Base-by-base conservation (phyloP, 2,888 invertebrate genomes). In the Limnephilus rhombicus region DNA sequence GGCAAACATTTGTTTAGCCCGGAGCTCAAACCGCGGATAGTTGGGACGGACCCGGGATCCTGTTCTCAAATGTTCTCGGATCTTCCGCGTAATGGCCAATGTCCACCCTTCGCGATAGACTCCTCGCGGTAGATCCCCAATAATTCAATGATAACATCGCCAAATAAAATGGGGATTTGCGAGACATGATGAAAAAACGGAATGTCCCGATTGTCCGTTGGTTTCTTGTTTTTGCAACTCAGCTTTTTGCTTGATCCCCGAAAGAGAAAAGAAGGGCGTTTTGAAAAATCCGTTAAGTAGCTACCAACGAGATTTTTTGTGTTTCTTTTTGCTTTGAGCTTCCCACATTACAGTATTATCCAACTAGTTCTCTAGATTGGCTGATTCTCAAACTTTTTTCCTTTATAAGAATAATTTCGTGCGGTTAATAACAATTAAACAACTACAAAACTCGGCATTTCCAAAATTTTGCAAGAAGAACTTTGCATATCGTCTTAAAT, bases 111-210 rank as follows among this genome's bases (percentile, higher is more conserved):
- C 34, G 85, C 53, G 15, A 24, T 83, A 53, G 85, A 90, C 90
- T 82, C 86, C 45, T 68, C 9, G 24, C 83, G 37, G 80, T 68
- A 89, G 89, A 92, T 92, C 92, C 91, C 91, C 92, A 91, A 92
- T 93, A 93, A 92, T 92, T 93, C 93, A 93, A 93, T 93, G 93
- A 93, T 93, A 93, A 93, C 91, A 93, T 93, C 93, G 83, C 87
- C 92, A 90, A 92, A 92, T 93, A 91, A 93, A 92, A 86, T n/a
- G 92, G 91, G 91, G 93, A 93, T 92, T 93, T 92, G 68, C 90
- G 13, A 34, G 92, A 68, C 53, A 88, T 34, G 88, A 49, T 68
- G 81, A 83, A 93, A 91, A 93, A 90, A 80, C 87, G 88, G 88
- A 89, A 41, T 41, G 85, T 29, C 80, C 87, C 81, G 53, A n/a